phyloP scores from a whole-genome alignment of 2,888 invertebrate genomes.

The Drosophila fulvimacula region DNA sequence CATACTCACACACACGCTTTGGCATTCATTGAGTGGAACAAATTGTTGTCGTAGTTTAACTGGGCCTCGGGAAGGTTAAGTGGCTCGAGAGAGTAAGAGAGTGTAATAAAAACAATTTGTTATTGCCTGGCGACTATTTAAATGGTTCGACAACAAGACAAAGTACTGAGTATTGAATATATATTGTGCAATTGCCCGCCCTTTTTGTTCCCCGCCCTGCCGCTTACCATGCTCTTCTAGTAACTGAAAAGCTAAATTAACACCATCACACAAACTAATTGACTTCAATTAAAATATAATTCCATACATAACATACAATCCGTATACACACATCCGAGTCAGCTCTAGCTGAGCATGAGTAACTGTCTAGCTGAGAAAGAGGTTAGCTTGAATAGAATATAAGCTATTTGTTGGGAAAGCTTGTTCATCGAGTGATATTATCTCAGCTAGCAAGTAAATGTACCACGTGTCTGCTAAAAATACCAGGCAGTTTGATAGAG shows the following conservation, averaged over 20 bases:
- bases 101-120: conserved; percentile 73
- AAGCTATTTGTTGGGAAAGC: not conserved
- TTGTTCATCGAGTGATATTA: not conserved
- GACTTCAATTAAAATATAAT: conserved; percentile 82
- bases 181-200: conserved; percentile 40
- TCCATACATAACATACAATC: conserved; percentile 53
- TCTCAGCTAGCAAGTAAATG: not conserved
- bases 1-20: conserved; percentile 1
- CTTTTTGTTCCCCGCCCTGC: not conserved
- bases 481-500: not conserved
- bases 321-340: conserved; percentile 17
- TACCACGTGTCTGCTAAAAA: too few species aligned
- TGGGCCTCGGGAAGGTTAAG: conserved; percentile 51
- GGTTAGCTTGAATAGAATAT: not conserved
- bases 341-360: not conserved
- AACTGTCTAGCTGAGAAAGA: not conserved
- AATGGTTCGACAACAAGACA: conserved; percentile 48
- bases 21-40: conserved; percentile 41
- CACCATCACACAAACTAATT: conserved; percentile 82
- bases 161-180: conserved; percentile 4
- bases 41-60: conserved; percentile 31
- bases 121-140: conserved; percentile 54
- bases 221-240: not conserved
- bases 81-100: conserved; percentile 46
- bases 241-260: conserved; percentile 67